A percentile compares a stretch with the other conserved stretches of the same genome.
phyloP scores from a whole-genome alignment of 2,113 vertebrate species.

The Urocynchramus pylzowi region DNA sequence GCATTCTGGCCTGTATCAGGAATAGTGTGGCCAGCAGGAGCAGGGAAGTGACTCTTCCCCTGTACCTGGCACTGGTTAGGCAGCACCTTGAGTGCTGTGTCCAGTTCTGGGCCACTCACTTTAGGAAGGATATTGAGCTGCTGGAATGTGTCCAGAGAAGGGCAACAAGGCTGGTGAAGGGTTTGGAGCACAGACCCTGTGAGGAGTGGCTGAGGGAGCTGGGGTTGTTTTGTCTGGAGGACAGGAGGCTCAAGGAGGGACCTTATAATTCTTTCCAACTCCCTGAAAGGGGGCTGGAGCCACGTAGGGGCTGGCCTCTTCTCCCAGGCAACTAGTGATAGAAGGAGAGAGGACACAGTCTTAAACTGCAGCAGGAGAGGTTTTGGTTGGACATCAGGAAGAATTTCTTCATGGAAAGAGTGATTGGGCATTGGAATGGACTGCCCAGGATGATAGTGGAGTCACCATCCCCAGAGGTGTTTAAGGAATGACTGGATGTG shows the following conservation, averaged over 20 bases:
- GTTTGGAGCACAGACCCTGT: neutral
- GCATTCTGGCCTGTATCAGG: neutral
- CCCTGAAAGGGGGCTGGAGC: neutral
- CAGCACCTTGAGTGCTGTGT: neutral
- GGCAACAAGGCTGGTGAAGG: neutral
- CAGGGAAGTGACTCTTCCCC: too few species aligned
- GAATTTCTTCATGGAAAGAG: neutral
- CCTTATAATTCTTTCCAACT: neutral
- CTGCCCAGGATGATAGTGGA: neutral
- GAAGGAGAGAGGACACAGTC: neutral
- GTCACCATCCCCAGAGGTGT: neutral
- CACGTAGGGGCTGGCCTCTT: rapidly evolving
- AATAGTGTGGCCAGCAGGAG: neutral
- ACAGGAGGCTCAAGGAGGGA: neutral
- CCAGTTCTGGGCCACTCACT: neutral
- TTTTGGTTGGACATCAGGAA: neutral
- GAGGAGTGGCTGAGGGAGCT: neutral
- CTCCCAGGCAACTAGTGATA: neutral
- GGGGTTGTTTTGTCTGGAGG: neutral
- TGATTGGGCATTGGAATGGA: neutral
- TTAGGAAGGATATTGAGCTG: neutral
- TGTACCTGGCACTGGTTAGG: rapidly evolving
- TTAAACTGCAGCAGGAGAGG: neutral
- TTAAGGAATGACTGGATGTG: neutral
- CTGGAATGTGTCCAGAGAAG: neutral